Conservation (phyloP, 2,113 vertebrate species). For the Tychaedon coryphoeus region DNA sequence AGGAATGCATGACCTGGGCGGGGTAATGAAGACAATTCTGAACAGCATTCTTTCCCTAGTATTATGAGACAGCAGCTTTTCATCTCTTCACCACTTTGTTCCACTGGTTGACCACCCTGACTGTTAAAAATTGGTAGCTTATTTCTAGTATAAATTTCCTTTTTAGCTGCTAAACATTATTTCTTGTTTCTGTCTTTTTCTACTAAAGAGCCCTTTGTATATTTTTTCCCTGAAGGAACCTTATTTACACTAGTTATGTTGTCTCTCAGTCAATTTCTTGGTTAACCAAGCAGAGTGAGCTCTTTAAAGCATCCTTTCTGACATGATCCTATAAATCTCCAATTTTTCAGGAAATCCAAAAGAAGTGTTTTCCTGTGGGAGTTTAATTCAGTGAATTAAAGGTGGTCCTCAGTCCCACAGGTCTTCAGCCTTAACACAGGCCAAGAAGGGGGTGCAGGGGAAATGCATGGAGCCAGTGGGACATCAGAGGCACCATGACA, state of each 20-base stretch:
- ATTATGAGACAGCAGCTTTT: not conserved
- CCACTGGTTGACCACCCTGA: not conserved
- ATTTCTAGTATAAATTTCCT: not conserved
- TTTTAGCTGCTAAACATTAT: not conserved
- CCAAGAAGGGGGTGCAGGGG: not conserved
- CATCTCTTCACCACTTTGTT: not conserved
- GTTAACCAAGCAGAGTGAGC: not conserved
- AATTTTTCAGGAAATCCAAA: not conserved
- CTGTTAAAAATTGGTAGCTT: not conserved
- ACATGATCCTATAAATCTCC: not conserved
- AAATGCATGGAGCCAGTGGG: not conserved
- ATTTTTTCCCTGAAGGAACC: not conserved
- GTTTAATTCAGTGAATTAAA: not conserved
- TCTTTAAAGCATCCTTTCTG: not conserved
- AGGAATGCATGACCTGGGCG: fast-evolving
- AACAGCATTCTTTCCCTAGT: not conserved
- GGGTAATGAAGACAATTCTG: not conserved
- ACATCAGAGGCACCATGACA: fast-evolving
- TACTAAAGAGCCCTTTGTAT: not conserved
- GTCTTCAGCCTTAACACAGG: not conserved
- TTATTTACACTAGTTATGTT: not conserved
- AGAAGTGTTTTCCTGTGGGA: not conserved
- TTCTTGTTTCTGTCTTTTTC: not conserved
- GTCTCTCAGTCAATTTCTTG: not conserved
- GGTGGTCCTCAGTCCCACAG: not conserved